phyloP scores from a whole-genome alignment of 2,113 vertebrate species.

The Chlorocebus sabaeus region DNA sequence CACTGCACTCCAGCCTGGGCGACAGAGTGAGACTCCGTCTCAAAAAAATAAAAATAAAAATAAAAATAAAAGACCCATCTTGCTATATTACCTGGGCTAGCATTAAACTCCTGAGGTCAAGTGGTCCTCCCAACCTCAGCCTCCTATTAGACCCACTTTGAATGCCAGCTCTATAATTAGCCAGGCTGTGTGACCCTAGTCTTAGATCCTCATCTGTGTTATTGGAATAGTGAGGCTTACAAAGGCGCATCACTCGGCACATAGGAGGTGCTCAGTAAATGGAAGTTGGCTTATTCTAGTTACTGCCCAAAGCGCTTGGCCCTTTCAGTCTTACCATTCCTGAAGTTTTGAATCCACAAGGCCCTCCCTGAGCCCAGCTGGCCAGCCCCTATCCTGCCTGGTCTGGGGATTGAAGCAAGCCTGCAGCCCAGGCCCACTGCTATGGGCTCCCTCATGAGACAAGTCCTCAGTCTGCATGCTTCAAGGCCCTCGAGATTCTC shows the following conservation, averaged over 20 bases:
- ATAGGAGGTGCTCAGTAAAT: neutral
- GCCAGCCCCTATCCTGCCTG: neutral
- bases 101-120: neutral
- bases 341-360: neutral
- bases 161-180: neutral
- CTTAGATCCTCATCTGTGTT: neutral
- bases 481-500: neutral
- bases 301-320: no score
- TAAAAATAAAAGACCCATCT: neutral
- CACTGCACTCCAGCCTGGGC: no score
- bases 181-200: neutral
- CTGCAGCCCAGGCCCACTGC: neutral
- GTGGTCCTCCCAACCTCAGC: neutral
- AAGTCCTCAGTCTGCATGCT: neutral
- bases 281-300: neutral
- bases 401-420: neutral
- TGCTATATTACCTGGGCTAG: neutral
- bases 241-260: neutral
- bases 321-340: neutral
- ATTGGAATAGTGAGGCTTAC: neutral
- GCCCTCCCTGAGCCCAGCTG: neutral
- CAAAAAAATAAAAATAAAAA: no score
- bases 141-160: neutral
- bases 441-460: neutral
- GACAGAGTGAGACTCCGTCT: no score